phyloP scores from a whole-genome alignment of 2,113 vertebrate genomes.

The Bujurquina vittata region DNA sequence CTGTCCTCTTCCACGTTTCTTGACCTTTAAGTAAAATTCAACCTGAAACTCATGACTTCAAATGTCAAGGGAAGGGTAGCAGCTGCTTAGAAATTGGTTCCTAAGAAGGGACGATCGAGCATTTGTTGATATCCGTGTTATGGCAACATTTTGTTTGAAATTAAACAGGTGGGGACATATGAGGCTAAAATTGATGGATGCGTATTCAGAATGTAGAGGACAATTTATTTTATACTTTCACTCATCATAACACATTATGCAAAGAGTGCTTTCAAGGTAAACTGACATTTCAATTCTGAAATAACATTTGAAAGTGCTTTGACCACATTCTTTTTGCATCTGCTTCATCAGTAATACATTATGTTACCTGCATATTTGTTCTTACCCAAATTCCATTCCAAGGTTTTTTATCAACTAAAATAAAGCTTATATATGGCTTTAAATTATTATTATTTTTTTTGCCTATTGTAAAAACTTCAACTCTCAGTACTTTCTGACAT shows the following conservation, averaged over 20 bases:
- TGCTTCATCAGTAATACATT: neutral
- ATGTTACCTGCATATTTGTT: neutral
- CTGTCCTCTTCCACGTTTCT: conserved; percentile 4
- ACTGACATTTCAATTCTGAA: neutral
- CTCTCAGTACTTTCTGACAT: neutral
- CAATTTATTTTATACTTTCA: neutral
- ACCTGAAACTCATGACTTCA: conserved; percentile 25
- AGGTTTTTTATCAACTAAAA: neutral
- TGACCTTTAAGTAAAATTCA: conserved; percentile 51
- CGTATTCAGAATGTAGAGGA: neutral
- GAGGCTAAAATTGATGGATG: neutral
- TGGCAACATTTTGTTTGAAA: neutral
- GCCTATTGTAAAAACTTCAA: neutral
- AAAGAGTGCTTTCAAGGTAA: conserved; percentile 13
- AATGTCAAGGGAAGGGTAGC: conserved; percentile 41
- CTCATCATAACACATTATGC: neutral
- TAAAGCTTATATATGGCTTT: neutral
- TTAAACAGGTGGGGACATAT: neutral
- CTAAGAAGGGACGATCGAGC: neutral
- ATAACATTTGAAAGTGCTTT: neutral
- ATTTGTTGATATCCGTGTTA: neutral
- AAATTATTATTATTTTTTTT: neutral
- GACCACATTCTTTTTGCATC: neutral
- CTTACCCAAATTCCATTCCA: neutral
- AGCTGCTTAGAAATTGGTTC: conserved; percentile 5